phyloP scores from a whole-genome alignment of 2,888 invertebrate genomes.

The Acleris emargana region DNA sequence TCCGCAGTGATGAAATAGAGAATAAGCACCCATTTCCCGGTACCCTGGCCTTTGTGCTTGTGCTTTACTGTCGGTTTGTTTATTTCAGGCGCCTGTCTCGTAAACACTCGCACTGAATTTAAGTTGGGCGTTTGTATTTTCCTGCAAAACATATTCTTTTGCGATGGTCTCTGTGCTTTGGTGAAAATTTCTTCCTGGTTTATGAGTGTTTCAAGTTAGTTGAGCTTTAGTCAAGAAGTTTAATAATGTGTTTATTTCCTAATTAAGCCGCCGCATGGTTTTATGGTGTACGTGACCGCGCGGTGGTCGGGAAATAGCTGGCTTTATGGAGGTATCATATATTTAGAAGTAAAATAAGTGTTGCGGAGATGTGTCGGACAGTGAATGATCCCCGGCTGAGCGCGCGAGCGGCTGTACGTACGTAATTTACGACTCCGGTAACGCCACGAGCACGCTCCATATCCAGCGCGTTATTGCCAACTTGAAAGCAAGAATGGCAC shows the following conservation, averaged over 20 bases:
- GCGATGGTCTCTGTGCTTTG: constrained; percentile 42
- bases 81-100: constrained; percentile 74
- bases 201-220: constrained; percentile 33
- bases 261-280: constrained; percentile 8
- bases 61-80: constrained; percentile 75
- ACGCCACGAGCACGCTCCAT: constrained; percentile 80
- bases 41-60: constrained; percentile 71
- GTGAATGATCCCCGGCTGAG: constrained; percentile 64
- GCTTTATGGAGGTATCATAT: constrained; percentile 11
- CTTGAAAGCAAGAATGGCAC: constrained; percentile 80
- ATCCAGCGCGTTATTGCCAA: constrained; percentile 80
- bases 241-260: not conserved
- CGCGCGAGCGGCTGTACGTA: constrained; percentile 62
- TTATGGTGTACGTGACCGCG: not conserved
- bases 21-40: constrained; percentile 64
- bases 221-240: constrained; percentile 17
- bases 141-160: constrained; percentile 59
- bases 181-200: constrained; percentile 35
- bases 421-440: constrained; percentile 79
- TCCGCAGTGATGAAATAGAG: constrained; percentile 64
- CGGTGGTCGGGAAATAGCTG: constrained; percentile 19
- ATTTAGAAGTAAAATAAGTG: constrained; percentile 34
- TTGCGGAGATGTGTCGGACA: constrained; percentile 50
- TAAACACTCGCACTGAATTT: constrained; percentile 78
- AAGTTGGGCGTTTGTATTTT: constrained; percentile 71